phyloP scores from a whole-genome alignment of 2,888 invertebrate genomes.

The Embidobia sp. region DNA sequence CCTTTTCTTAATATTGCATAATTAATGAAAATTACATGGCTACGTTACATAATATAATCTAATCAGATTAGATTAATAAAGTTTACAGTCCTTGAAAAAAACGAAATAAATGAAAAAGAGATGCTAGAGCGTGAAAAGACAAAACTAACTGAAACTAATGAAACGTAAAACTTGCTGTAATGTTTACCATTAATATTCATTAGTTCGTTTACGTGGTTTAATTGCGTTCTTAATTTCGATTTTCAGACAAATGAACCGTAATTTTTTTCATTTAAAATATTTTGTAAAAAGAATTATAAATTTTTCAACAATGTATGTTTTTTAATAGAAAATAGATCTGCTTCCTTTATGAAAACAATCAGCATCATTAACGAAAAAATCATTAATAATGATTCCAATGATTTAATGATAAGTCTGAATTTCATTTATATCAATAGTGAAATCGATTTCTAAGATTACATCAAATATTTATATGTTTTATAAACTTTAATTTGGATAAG shows the following conservation, averaged over 20 bases:
- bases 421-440: too few relatives aligned
- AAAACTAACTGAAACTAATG: conserved; percentile 38
- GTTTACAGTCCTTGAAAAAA: conserved; percentile 11
- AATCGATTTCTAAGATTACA: too few relatives aligned
- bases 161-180: conserved; percentile 30
- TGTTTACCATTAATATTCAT: conserved; percentile 34
- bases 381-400: too few relatives aligned
- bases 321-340: too few relatives aligned
- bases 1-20: conserved; percentile 23
- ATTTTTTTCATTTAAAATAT: too few relatives aligned
- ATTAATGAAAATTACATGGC: conserved; percentile 27
- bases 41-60: conserved; percentile 2
- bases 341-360: too few relatives aligned
- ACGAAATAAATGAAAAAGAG: background rate
- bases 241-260: background rate
- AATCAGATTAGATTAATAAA: conserved; percentile 42
- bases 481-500: too few relatives aligned
- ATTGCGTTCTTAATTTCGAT: conserved; percentile 3
- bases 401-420: too few relatives aligned
- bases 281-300: too few relatives aligned
- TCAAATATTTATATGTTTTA: too few relatives aligned
- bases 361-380: too few relatives aligned
- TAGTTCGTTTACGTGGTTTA: conserved; percentile 3
- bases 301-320: too few relatives aligned
- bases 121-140: background rate